Evolutionary conservation across 2,888 invertebrate species (phyloP).

Genomic region (Drosophila helvetica): DNA sequence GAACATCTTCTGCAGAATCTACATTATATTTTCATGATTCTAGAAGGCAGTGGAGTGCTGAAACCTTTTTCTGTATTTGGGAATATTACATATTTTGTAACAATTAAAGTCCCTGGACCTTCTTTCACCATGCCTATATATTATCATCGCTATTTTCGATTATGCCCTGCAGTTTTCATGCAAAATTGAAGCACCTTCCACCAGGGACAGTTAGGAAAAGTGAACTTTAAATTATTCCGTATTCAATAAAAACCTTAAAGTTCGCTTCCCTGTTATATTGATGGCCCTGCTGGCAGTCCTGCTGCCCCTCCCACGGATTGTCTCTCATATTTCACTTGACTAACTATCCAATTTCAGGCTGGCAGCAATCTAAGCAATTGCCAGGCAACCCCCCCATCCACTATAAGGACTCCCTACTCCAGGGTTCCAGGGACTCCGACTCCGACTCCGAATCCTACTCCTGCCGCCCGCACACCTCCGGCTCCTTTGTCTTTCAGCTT

Average conservation of each 20-base stretch:
- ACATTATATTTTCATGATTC: too few relatives aligned
- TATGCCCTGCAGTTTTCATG: too few relatives aligned
- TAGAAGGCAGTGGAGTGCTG: not conserved
- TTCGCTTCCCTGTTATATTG: not conserved
- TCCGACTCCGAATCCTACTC: not conserved
- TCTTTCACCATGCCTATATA: too few relatives aligned
- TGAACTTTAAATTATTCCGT: not conserved
- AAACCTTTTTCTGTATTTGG: too few relatives aligned
- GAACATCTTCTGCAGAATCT: not conserved
- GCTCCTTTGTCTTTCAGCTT: slow-evolving; percentile 37
- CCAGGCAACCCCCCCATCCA: slow-evolving; percentile 5
- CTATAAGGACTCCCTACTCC: not conserved
- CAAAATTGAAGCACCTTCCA: not conserved
- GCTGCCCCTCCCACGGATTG: not conserved
- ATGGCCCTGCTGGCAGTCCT: not conserved
- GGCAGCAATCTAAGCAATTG: slow-evolving; percentile 48
- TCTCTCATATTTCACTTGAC: slow-evolving; percentile 33
- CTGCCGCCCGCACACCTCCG: slow-evolving; percentile 9
- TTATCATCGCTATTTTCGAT: too few relatives aligned
- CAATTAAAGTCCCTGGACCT: too few relatives aligned
- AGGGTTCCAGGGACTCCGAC: not conserved
- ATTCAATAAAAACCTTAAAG: not conserved
- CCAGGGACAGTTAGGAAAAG: not conserved
- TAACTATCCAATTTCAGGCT: slow-evolving; percentile 30
- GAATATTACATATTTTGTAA: too few relatives aligned